Evolutionary conservation across 2,797 vertebrate species (phyloP).

Genomic region (Gephyroberyx darwinii): DNA sequence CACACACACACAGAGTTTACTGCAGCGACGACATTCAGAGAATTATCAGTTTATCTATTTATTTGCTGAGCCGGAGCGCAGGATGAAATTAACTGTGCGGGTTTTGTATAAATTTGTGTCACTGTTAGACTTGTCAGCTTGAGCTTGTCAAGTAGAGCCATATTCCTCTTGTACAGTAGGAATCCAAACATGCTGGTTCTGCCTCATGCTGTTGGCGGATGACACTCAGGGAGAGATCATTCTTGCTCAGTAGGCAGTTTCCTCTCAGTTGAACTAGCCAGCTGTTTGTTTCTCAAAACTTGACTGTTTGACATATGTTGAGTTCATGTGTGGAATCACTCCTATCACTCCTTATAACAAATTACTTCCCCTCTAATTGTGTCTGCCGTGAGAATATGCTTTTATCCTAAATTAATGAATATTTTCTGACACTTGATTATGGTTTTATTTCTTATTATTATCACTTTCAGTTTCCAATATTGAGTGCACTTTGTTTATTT

Average conservation of each 20-base stretch:
- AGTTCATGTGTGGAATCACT: constrained; percentile 62
- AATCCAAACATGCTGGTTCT: constrained; percentile 83
- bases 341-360: constrained; percentile 65
- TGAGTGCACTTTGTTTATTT: neutral
- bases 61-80: constrained; percentile 62
- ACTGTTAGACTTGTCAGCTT: constrained; percentile 85
- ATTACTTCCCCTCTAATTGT: constrained; percentile 43
- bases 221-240: constrained; percentile 83
- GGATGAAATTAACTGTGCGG: constrained; percentile 80
- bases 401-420: constrained; percentile 11
- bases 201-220: constrained; percentile 81
- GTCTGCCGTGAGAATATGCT: constrained; percentile 25
- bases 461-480: neutral
- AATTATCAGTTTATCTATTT: constrained; percentile 72
- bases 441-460: neutral
- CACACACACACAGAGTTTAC: constrained; percentile 40
- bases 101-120: constrained; percentile 86
- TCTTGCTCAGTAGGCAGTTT: constrained; percentile 83
- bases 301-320: constrained; percentile 83
- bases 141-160: constrained; percentile 84
- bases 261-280: constrained; percentile 82
- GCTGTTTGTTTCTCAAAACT: constrained; percentile 85
- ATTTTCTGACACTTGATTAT: neutral
- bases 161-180: constrained; percentile 75
- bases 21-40: constrained; percentile 59